A percentile compares a stretch with the other conserved stretches of the same genome.
These are phyloP conservation scores for Eupithecia centaureata DNA, from an alignment of 2,888 invertebrate genomes.

Conservation along the genomic window DNA sequence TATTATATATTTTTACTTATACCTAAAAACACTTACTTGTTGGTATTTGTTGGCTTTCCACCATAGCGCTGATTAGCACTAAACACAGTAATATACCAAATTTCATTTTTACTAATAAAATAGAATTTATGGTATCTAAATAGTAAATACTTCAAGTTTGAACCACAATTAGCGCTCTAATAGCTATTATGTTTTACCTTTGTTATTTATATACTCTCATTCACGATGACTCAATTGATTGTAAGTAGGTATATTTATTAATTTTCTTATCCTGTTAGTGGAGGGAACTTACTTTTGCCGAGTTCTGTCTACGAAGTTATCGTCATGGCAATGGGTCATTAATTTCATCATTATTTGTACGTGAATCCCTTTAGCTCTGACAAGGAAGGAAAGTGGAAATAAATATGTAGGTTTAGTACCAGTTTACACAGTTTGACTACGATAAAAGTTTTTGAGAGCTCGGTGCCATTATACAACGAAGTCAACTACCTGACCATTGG, in stretches of 20 bases:
- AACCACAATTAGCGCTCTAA: neutral
- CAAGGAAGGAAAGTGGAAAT: neutral
- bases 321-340: neutral
- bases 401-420: too few relatives aligned
- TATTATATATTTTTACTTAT: too few relatives aligned
- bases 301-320: neutral
- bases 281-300: neutral
- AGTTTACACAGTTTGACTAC: too few relatives aligned
- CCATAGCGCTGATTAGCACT: conserved; percentile 42
- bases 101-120: conserved; percentile 47
- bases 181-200: neutral
- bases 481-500: too few relatives aligned
- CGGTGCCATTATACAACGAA: too few relatives aligned
- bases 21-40: conserved; percentile 55
- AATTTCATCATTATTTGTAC: neutral
- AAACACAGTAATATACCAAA: conserved; percentile 35
- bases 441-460: too few relatives aligned
- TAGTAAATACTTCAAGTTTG: neutral
- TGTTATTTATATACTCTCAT: neutral
- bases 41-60: conserved; percentile 52
- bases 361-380: neutral
- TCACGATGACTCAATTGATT: neutral
- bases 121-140: neutral
- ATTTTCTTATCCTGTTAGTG: neutral
- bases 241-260: neutral